phyloP scores from a whole-genome alignment of 2,797 vertebrate species.

The Poecilia picta region DNA sequence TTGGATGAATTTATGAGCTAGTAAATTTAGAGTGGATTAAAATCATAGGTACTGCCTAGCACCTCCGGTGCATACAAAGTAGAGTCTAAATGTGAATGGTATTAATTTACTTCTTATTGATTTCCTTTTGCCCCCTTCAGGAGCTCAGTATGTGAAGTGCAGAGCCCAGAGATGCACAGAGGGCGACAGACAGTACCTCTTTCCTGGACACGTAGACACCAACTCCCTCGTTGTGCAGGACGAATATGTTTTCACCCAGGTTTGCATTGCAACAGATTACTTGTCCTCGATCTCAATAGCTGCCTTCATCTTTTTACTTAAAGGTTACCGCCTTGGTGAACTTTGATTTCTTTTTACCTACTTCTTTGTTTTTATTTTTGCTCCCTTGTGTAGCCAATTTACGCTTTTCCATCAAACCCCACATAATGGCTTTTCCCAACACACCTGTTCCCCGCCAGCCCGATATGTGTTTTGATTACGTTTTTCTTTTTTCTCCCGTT shows the following conservation, averaged over 20 bases:
- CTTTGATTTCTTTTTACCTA: conserved; percentile 28
- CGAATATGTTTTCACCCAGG: conserved; percentile 97
- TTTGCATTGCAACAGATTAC: conserved; percentile 60
- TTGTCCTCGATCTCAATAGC: conserved; percentile 25
- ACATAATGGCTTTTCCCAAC: conserved; percentile 64
- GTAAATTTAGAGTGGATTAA: conserved; percentile 19
- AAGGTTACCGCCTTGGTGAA: conserved; percentile 30
- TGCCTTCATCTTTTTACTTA: conserved; percentile 19
- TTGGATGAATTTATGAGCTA: not conserved
- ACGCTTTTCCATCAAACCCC: conserved; percentile 67
- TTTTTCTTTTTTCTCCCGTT: conserved; percentile 46
- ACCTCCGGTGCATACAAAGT: conserved; percentile 37
- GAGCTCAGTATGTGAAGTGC: conserved; percentile 92
- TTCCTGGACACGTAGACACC: conserved; percentile 89
- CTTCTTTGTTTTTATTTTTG: conserved; percentile 28
- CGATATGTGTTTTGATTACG: conserved; percentile 68
- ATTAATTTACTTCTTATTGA: conserved; percentile 60
- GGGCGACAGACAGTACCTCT: conserved; percentile 86
- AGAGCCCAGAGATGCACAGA: conserved; percentile 91
- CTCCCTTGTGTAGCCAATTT: conserved; percentile 41
- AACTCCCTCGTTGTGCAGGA: conserved; percentile 97
- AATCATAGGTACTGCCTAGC: conserved; percentile 16
- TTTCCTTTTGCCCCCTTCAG: conserved; percentile 74
- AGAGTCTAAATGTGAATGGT: conserved; percentile 36
- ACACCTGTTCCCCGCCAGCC: conserved; percentile 72